phyloP scores from a whole-genome alignment of 2,888 invertebrate species.

The Parnassius orleans region DNA sequence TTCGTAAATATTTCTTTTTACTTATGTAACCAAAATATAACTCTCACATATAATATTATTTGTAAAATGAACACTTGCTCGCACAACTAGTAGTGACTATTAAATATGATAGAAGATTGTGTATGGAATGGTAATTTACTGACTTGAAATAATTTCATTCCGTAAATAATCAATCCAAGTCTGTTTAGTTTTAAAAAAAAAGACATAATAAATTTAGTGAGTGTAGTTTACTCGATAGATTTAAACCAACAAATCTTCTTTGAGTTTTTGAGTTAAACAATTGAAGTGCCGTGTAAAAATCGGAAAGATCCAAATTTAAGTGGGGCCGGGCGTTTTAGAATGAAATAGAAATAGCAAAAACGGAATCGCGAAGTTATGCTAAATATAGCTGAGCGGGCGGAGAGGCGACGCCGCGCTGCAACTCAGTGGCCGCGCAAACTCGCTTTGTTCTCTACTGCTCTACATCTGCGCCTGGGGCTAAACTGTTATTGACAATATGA shows the following conservation, averaged over 20 bases:
- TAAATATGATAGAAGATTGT: no score
- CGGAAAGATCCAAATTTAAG: slow-evolving; percentile 53
- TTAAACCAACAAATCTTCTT: not conserved
- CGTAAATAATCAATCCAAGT: no score
- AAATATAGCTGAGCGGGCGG: slow-evolving; percentile 70
- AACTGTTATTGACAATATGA: slow-evolving; percentile 28
- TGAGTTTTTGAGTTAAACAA: not conserved
- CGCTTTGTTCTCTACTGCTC: slow-evolving; percentile 47
- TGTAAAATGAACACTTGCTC: no score
- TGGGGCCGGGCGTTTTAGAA: slow-evolving; percentile 64
- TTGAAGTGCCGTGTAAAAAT: slow-evolving; percentile 32
- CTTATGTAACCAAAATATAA: no score
- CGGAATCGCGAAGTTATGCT: slow-evolving; percentile 75
- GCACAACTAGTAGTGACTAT: no score
- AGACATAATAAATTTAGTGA: no score
- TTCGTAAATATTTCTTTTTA: no score
- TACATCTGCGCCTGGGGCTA: slow-evolving; percentile 13
- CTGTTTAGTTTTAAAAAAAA: no score
- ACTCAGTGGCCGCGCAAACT: slow-evolving; percentile 46
- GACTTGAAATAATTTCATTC: no score
- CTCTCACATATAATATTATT: no score
- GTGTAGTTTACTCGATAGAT: no score
- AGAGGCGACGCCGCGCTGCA: slow-evolving; percentile 44
- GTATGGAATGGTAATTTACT: no score
- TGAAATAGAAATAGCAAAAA: slow-evolving; percentile 79